phyloP scores from a whole-genome alignment of 2,113 vertebrate genomes.

The Oophaga pumilio region DNA sequence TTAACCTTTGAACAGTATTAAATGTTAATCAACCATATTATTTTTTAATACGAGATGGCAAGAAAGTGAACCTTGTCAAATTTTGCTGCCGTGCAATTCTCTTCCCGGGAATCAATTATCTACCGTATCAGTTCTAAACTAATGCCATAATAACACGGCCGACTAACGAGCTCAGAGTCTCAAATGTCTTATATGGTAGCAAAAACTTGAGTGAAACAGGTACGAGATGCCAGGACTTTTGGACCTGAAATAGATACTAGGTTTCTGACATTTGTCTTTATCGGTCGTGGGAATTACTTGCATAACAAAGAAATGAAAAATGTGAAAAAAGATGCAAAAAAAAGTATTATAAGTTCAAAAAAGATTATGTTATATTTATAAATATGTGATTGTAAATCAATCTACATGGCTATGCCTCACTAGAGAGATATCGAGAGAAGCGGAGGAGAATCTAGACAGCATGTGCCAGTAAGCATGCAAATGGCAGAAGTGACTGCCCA shows the following conservation, averaged over 20 bases:
- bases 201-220: slow-evolving; percentile 11
- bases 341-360: background rate
- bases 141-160: slow-evolving; percentile 19
- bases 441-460: no score
- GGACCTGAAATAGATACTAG: background rate
- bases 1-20: slow-evolving; percentile 51
- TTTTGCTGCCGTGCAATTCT: slow-evolving; percentile 4
- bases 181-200: slow-evolving; percentile 12
- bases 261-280: background rate
- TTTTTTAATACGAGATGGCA: slow-evolving; percentile 46
- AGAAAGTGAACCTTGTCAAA: slow-evolving; percentile 50
- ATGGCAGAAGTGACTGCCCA: no score
- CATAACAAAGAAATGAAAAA: background rate
- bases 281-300: background rate
- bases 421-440: no score
- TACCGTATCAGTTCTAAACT: slow-evolving; percentile 27
- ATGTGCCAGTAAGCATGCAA: no score
- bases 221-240: background rate
- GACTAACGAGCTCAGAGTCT: slow-evolving; percentile 9
- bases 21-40: slow-evolving; percentile 51
- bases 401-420: no score
- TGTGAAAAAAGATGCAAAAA: background rate
- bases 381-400: no score
- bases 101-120: slow-evolving; percentile 47
- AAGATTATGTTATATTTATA: background rate